These are phyloP conservation scores for Meghimatium bilineatum DNA, from an alignment of 2,888 invertebrate species.

Conservation along the genomic window DNA sequence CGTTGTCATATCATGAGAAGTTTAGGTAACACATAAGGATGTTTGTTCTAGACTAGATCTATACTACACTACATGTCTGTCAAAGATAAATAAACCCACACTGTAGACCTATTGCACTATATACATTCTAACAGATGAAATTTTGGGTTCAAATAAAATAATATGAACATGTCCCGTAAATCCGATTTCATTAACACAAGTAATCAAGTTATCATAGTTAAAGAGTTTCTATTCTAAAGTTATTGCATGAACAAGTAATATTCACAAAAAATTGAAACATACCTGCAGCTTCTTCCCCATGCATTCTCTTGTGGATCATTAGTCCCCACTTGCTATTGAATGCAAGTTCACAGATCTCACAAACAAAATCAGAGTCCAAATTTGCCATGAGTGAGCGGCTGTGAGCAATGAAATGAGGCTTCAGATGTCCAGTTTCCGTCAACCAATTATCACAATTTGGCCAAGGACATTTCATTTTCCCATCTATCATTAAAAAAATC, in stretches of 20 bases:
- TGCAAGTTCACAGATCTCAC: slow-evolving; percentile 44
- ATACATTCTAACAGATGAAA: too few relatives aligned
- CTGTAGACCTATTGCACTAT: too few relatives aligned
- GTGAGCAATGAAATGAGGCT: slow-evolving; percentile 45
- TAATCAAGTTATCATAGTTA: too few relatives aligned
- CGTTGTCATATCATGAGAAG: too few relatives aligned
- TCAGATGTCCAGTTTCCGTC: slow-evolving; percentile 38
- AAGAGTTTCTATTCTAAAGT: not conserved
- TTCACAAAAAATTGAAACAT: not conserved
- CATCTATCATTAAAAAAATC: slow-evolving; percentile 1
- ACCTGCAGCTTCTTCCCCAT: slow-evolving; percentile 46
- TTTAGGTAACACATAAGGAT: too few relatives aligned
- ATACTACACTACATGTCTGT: too few relatives aligned
- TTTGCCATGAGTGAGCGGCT: slow-evolving; percentile 43
- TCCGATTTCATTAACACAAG: too few relatives aligned
- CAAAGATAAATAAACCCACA: too few relatives aligned
- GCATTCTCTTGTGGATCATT: slow-evolving; percentile 48
- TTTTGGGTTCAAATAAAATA: too few relatives aligned
- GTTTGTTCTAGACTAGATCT: too few relatives aligned
- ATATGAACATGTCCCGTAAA: too few relatives aligned
- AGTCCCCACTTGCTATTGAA: slow-evolving; percentile 44
- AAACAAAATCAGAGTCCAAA: slow-evolving; percentile 38
- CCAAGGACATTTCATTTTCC: slow-evolving; percentile 45
- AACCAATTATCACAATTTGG: slow-evolving; percentile 45
- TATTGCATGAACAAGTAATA: not conserved